These are phyloP conservation scores for Diplosoma virens DNA, from an alignment of 23 tunicate species.

Conservation along the genomic window DNA sequence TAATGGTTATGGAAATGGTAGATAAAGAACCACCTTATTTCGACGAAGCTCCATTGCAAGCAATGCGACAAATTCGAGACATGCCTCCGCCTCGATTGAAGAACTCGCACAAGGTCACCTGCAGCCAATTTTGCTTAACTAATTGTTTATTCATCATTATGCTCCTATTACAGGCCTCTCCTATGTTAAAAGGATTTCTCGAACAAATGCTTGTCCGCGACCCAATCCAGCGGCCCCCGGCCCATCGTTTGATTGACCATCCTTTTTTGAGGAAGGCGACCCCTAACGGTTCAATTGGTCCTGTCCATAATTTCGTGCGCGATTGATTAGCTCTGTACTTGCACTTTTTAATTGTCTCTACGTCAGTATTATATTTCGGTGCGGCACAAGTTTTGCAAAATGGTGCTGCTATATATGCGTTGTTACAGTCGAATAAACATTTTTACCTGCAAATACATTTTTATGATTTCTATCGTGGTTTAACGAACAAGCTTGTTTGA, in stretches of 20 bases:
- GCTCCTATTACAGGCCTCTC: conserved; percentile 51
- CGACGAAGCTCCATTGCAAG: conserved; percentile 92
- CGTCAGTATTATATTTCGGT: too few species aligned
- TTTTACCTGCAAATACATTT: too few species aligned
- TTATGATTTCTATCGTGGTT: too few species aligned
- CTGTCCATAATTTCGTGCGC: conserved; percentile 20
- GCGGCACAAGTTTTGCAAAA: too few species aligned
- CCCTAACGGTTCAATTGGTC: conserved; percentile 45
- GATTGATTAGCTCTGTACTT: too few species aligned
- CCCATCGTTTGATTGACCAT: conserved; percentile 70
- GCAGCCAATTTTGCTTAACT: background rate
- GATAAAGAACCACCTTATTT: conserved; percentile 98
- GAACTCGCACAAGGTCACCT: conserved; percentile 67
- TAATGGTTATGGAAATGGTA: conserved; percentile 98
- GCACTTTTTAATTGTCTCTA: too few species aligned
- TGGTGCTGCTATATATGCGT: too few species aligned
- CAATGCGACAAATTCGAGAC: conserved; percentile 83
- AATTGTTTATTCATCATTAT: background rate
- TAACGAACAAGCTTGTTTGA: too few species aligned
- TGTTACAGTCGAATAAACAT: too few species aligned
- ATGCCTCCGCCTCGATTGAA: conserved; percentile 76
- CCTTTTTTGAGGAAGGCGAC: conserved; percentile 88
- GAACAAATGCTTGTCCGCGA: conserved; percentile 76
- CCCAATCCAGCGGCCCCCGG: conserved; percentile 66
- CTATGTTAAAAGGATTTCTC: conserved; percentile 72